These are phyloP conservation scores for Altica lythri DNA, from an alignment of 2,888 invertebrate species.

Conservation along the genomic window DNA sequence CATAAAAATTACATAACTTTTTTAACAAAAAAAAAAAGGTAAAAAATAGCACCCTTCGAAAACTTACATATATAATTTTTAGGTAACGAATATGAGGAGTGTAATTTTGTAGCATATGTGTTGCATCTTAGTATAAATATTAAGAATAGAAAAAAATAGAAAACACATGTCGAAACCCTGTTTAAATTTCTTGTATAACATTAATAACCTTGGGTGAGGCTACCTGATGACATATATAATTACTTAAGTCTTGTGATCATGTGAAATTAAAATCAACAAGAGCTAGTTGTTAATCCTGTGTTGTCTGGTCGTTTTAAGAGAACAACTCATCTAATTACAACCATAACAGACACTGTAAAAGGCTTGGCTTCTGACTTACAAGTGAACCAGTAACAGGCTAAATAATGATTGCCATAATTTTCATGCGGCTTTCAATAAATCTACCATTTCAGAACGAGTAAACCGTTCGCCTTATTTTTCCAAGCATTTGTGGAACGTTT, in stretches of 20 bases:
- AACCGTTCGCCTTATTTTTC: slow-evolving; percentile 6
- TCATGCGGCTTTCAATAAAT: slow-evolving; percentile 14
- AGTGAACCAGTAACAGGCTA: slow-evolving; percentile 24
- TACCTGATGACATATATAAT: slow-evolving; percentile 19
- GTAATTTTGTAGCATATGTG: too few species aligned
- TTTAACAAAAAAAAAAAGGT: too few species aligned
- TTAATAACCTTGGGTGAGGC: slow-evolving; percentile 18
- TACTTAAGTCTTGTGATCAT: slow-evolving; percentile 10
- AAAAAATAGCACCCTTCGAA: too few species aligned
- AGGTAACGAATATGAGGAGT: too few species aligned
- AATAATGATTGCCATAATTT: slow-evolving; percentile 30
- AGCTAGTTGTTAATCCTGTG: slow-evolving; percentile 14
- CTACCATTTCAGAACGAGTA: not conserved
- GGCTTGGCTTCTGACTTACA: slow-evolving; percentile 28
- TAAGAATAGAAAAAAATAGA: not conserved
- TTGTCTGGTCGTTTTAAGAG: slow-evolving; percentile 18
- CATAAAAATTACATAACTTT: too few species aligned
- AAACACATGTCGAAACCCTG: slow-evolving; percentile 1
- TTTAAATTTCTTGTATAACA: slow-evolving; percentile 1
- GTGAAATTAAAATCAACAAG: slow-evolving; percentile 9
- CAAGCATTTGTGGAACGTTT: too few species aligned
- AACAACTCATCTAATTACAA: slow-evolving; percentile 26
- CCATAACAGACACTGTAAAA: slow-evolving; percentile 30
- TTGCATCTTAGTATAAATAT: not conserved
- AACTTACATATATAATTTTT: too few species aligned